These are phyloP conservation scores for Peromyscus californicus DNA, from an alignment of 2,113 vertebrate species.

Conservation along the genomic window DNA sequence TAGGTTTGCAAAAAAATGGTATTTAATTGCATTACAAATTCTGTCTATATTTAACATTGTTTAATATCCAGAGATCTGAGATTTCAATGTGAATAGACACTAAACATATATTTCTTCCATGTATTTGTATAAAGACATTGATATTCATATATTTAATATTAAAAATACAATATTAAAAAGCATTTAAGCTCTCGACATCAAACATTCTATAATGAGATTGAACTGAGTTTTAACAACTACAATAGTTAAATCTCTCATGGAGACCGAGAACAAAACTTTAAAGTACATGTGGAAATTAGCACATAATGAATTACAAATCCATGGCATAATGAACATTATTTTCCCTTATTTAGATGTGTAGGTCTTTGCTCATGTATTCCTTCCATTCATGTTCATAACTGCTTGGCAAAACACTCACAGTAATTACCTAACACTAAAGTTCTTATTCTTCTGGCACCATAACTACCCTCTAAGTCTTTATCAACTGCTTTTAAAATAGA, in stretches of 20 bases:
- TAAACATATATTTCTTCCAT: neutral
- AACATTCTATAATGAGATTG: neutral
- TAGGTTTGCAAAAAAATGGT: neutral
- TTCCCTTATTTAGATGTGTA: slow-evolving; percentile 17
- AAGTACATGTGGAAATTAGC: neutral
- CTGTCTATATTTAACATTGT: neutral
- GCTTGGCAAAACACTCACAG: neutral
- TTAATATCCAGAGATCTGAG: neutral
- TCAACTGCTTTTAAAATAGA: slow-evolving; percentile 59
- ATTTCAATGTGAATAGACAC: neutral
- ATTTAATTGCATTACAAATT: neutral
- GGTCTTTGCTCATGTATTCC: neutral
- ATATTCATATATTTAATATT: neutral
- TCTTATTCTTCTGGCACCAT: slow-evolving; percentile 36
- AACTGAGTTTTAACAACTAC: neutral
- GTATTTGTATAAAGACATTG: neutral
- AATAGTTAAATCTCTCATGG: neutral
- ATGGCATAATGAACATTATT: slow-evolving; percentile 46
- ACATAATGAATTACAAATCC: slow-evolving; percentile 20
- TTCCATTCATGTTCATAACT: slow-evolving; percentile 50
- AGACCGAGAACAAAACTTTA: neutral
- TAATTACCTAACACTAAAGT: neutral
- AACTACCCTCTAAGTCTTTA: slow-evolving; percentile 46
- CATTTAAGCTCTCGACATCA: neutral
- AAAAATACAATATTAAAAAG: neutral